Base-by-base conservation (phyloP, 2,113 vertebrate genomes). In the Ploceus nigricollis region DNA sequence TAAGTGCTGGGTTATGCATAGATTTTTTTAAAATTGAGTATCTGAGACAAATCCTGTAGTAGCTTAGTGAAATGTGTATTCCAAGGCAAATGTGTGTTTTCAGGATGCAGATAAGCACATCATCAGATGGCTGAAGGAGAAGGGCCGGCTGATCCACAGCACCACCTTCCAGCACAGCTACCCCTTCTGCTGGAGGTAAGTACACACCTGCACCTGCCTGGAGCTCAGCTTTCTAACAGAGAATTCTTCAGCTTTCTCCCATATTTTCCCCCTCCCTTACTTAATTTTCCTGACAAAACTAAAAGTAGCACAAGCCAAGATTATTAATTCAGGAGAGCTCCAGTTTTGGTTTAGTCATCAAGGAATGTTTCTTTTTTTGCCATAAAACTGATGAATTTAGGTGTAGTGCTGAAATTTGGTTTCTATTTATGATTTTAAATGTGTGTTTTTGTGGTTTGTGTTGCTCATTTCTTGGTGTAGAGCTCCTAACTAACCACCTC, bases 101-200 rank as follows among this genome's bases (percentile, higher is more conserved):
- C 65, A 99, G 99, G 99, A 99, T 91, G 99, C 99, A 66, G 99
- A 99, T 97, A 99, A 99, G 96, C 98, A 98, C 96, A 99, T 99
- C 88, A 99, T 99, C 91, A 99, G 98, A 93, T 95, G 90, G 60
- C 97, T 99, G 96, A 99, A 99, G 95, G 99, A 99, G 93, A 98
- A 93, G 6, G 99, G 98, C 31, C 98, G 99, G 39, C 98, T 99
- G 60, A 96, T 99, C 78, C 97, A 98, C 75, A 94, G 96, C 66
- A 96, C 98, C 90, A 97, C 87, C 28, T 98, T 98, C 94, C 99
- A 99, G 88, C 99, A 99, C 95, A 99, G 70, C 97, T 99, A 99
- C 92, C 99, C 99, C 17, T 99, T 99, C 98, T 99, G 99, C 98
- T 99, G 99, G 99, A 99, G 99, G 99, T 99, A 94, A 98, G 98